These are phyloP conservation scores for Toxostoma redivivum DNA, from an alignment of 2,113 vertebrate species.

Conservation along the genomic window DNA sequence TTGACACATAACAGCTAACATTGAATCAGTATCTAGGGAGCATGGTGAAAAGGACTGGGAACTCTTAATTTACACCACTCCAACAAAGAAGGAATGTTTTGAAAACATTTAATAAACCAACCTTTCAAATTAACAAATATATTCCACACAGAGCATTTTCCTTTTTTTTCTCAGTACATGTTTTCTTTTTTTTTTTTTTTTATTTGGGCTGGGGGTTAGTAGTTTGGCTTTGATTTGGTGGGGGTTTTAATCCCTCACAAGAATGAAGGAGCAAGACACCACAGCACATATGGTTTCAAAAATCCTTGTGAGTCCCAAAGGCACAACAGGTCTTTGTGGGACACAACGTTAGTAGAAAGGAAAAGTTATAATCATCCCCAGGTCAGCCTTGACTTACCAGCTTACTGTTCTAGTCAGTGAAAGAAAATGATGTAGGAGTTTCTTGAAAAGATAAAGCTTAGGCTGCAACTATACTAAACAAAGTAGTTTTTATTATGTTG, in stretches of 20 bases:
- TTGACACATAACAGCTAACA: fast-evolving
- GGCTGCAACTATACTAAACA: background rate
- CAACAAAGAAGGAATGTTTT: background rate
- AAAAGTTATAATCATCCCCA: background rate
- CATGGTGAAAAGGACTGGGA: fast-evolving
- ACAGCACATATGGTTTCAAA: background rate
- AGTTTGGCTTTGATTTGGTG: background rate
- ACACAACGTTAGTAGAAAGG: background rate
- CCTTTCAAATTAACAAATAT: background rate
- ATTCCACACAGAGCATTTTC: background rate
- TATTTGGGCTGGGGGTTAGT: background rate
- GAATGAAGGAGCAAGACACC: background rate
- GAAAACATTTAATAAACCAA: background rate
- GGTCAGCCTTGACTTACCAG: background rate
- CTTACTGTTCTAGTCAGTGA: background rate
- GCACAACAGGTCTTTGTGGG: background rate
- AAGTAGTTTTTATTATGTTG: background rate
- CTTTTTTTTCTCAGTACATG: background rate
- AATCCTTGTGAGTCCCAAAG: background rate
- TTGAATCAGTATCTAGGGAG: fast-evolving
- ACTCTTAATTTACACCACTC: background rate
- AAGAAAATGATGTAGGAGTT: background rate
- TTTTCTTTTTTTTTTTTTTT: background rate
- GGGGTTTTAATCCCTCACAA: background rate
- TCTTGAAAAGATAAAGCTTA: background rate